Evolutionary conservation across 2,888 invertebrate species (phyloP).

Genomic region (Melieria crassipennis): DNA sequence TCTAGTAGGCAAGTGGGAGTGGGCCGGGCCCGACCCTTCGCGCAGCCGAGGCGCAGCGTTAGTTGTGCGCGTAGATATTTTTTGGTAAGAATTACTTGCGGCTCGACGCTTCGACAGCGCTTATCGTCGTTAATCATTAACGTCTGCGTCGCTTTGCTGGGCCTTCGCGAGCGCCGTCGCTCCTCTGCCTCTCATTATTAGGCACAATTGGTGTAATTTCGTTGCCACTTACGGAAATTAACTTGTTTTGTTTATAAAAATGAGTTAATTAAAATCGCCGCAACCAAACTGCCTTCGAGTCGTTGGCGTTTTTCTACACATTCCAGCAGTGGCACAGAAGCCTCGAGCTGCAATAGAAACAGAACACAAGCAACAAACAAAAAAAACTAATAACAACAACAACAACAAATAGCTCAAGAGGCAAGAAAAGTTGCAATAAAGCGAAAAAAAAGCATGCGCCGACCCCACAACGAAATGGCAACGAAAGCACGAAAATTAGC

Average conservation of each 20-base stretch:
- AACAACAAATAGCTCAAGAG: too few relatives aligned
- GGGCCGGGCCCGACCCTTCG: constrained; percentile 9
- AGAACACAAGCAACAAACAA: too few relatives aligned
- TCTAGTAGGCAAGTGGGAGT: constrained; percentile 11
- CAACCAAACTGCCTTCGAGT: constrained; percentile 9
- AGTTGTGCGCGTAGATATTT: too few relatives aligned
- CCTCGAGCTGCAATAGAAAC: too few relatives aligned
- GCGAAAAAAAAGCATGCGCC: constrained; percentile 2
- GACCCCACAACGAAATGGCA: constrained; percentile 22
- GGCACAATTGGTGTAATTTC: constrained; percentile 26
- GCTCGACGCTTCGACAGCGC: too few relatives aligned
- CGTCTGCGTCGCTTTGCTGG: too few relatives aligned
- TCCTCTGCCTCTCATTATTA: constrained; percentile 20
- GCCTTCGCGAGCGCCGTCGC: constrained; percentile 4
- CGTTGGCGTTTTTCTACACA: neutral
- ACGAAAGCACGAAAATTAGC: constrained; percentile 34
- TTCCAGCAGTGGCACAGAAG: too few relatives aligned
- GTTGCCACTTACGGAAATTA: constrained; percentile 29
- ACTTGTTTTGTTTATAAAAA: constrained; percentile 32
- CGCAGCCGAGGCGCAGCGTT: too few relatives aligned
- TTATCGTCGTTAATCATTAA: too few relatives aligned
- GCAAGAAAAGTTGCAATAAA: constrained; percentile 1
- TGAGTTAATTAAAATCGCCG: constrained; percentile 29
- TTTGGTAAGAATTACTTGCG: too few relatives aligned
- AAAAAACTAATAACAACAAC: too few relatives aligned